These are phyloP conservation scores for Zaprionus inermis DNA, from an alignment of 1,140 invertebrate genomes.

Conservation along the genomic window DNA sequence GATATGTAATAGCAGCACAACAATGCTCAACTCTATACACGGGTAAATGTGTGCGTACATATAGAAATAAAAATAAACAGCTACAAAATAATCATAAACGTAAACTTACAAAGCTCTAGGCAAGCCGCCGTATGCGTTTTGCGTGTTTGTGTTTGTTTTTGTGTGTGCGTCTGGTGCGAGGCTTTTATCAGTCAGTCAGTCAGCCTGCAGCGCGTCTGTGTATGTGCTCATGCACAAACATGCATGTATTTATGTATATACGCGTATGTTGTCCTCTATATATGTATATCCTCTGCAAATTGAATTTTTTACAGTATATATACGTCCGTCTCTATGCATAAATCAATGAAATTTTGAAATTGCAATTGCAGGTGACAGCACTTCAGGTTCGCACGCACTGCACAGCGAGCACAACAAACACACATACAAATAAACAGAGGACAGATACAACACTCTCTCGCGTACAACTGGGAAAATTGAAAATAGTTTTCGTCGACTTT, in stretches of 20 bases:
- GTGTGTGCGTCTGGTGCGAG: constrained; percentile 21
- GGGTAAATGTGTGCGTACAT: constrained; percentile 5
- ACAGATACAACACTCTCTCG: constrained; percentile 1
- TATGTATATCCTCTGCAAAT: constrained; percentile 56
- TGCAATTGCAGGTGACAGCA: constrained; percentile 40
- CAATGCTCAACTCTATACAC: constrained; percentile 12
- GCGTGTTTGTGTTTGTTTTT: constrained; percentile 22
- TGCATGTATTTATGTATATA: constrained; percentile 25
- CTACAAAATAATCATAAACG: constrained; percentile 59
- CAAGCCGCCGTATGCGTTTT: constrained; percentile 24
- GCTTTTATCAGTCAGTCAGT: constrained; percentile 70
- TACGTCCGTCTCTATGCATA: constrained; percentile 49
- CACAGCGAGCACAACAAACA: constrained; percentile 45
- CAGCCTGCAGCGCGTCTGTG: constrained; percentile 36
- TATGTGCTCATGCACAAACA: constrained; percentile 8
- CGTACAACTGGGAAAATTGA: constrained; percentile 55
- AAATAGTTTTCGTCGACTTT: constrained; percentile 63
- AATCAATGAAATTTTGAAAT: constrained; percentile 70
- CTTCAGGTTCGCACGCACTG: constrained; percentile 49
- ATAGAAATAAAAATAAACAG: constrained; percentile 53
- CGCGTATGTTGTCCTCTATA: constrained; percentile 10
- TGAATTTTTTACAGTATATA: constrained; percentile 40
- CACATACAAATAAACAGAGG: constrained; percentile 36
- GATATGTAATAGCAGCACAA: constrained; percentile 15
- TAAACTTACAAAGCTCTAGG: constrained; percentile 68